Percentiles rank a stretch among this genome's conserved stretches.
Conservation (phyloP, 2,113 vertebrate species). For the Forbesichthys agassizii region DNA sequence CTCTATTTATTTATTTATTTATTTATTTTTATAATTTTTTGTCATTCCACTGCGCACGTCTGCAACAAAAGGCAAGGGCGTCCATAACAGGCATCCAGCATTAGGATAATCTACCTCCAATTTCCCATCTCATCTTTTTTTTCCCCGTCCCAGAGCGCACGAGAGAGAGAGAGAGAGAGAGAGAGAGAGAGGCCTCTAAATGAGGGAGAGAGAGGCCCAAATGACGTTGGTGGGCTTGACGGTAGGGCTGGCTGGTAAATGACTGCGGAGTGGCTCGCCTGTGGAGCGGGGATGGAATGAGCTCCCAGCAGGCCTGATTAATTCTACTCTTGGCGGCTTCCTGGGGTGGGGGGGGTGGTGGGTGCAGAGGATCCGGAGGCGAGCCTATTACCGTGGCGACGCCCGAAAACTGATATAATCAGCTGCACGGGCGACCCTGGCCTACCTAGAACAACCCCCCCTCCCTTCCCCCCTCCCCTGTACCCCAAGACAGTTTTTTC, state of each 20-base stretch:
- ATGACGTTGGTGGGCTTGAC: constrained; percentile 96
- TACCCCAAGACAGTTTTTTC: constrained; percentile 90
- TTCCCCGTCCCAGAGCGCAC: constrained; percentile 14
- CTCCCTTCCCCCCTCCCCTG: no score
- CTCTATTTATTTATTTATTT: no score
- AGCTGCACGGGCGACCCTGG: constrained; percentile 84
- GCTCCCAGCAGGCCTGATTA: constrained; percentile 99
- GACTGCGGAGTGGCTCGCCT: constrained; percentile 97
- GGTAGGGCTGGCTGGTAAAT: constrained; percentile 99
- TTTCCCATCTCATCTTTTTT: constrained; percentile 64
- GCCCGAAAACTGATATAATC: constrained; percentile 97
- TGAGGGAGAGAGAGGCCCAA: constrained; percentile 56
- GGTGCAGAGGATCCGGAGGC: constrained; percentile 94
- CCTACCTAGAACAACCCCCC: constrained; percentile 19
- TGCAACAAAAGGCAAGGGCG: constrained; percentile 78
- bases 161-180: constrained; percentile 37
- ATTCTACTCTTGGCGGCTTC: constrained; percentile 97
- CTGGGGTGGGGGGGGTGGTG: constrained; percentile 83
- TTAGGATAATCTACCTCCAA: constrained; percentile 90
- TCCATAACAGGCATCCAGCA: constrained; percentile 84
- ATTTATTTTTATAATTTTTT: constrained; percentile 34
- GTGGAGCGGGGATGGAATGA: constrained; percentile 88
- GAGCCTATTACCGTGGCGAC: constrained; percentile 96
- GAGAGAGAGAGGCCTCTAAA: constrained; percentile 69
- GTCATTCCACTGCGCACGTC: constrained; percentile 56